phyloP scores from a whole-genome alignment of 2,888 invertebrate species.

The Lasioglossum vierecki region DNA sequence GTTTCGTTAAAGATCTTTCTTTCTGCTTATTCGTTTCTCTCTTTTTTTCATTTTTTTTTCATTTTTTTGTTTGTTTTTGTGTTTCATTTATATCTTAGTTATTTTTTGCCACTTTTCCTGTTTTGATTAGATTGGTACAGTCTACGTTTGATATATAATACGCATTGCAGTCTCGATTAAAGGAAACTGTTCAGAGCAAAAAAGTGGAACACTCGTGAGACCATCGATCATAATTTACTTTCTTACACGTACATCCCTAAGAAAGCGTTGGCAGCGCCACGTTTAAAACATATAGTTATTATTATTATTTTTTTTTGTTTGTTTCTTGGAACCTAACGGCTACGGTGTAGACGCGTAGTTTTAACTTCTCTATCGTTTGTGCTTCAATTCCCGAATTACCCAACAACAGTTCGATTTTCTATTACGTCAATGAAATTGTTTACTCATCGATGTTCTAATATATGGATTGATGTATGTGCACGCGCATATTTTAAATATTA shows the following conservation, averaged over 20 bases:
- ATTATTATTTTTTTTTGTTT: background rate
- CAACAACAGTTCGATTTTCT: constrained; percentile 19
- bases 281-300: constrained; percentile 26
- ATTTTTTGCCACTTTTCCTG: constrained; percentile 57
- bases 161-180: constrained; percentile 80
- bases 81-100: constrained; percentile 43
- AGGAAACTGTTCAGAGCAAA: constrained; percentile 79
- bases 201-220: constrained; percentile 81
- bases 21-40: constrained; percentile 49
- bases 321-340: constrained; percentile 41
- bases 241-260: constrained; percentile 52
- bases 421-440: constrained; percentile 22
- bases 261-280: constrained; percentile 42
- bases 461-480: constrained; percentile 31
- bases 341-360: constrained; percentile 37
- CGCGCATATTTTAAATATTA: background rate
- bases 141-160: constrained; percentile 82
- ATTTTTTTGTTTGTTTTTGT: constrained; percentile 75
- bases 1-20: constrained; percentile 74
- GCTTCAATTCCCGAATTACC: constrained; percentile 37
- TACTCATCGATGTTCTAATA: constrained; percentile 53
- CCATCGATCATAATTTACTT: constrained; percentile 64
- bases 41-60: constrained; percentile 50
- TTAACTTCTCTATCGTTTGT: constrained; percentile 34
- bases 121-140: constrained; percentile 84